Conservation (phyloP, 2,797 vertebrate genomes). For the Micropoecilia bifurca region DNA sequence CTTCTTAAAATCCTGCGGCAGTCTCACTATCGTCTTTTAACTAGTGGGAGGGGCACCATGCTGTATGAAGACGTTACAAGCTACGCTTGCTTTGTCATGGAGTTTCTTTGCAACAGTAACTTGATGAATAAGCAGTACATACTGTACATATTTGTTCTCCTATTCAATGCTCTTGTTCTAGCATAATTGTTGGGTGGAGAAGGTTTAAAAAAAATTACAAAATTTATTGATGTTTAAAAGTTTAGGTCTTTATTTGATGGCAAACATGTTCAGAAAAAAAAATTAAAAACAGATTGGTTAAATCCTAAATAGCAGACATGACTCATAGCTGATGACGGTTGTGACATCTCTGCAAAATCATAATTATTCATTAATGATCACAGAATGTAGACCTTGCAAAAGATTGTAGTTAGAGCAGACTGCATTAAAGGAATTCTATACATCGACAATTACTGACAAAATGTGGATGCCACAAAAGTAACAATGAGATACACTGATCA, state of each 20-base stretch:
- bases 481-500: too few species aligned
- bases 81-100: conserved; percentile 30
- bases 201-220: neutral
- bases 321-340: neutral
- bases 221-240: neutral
- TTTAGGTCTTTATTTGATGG: neutral
- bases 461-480: neutral
- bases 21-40: conserved; percentile 67
- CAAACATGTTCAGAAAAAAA: neutral
- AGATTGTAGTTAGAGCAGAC: neutral
- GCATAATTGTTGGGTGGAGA: neutral
- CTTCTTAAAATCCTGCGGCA: conserved; percentile 54
- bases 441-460: neutral
- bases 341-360: conserved; percentile 11
- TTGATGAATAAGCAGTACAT: neutral
- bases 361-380: neutral
- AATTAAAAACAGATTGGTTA: neutral
- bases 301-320: neutral
- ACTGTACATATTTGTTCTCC: neutral
- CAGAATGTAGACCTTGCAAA: neutral
- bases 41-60: conserved; percentile 52
- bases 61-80: conserved; percentile 52
- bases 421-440: neutral
- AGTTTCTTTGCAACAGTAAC: conserved; percentile 2
- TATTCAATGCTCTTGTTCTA: neutral